Evolutionary conservation across 1,140 invertebrate species (phyloP).

Genomic region (Reticulitermes speratus): DNA sequence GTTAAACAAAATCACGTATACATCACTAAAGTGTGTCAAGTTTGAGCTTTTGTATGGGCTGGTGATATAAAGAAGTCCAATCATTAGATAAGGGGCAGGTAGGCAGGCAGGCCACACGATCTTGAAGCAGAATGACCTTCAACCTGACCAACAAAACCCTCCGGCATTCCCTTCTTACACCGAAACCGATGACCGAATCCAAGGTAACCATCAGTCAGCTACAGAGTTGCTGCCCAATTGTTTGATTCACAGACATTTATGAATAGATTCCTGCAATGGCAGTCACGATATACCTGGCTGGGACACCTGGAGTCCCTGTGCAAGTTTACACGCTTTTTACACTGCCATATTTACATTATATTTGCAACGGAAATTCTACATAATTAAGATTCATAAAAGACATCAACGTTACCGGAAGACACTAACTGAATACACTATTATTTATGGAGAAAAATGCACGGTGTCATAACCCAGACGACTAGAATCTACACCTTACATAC

Average conservation of each 20-base stretch:
- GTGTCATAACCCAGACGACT: no score
- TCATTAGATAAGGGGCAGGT: not conserved
- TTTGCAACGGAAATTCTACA: no score
- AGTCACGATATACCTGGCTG: not conserved
- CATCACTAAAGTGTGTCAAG: no score
- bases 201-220: not conserved
- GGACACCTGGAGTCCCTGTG: not conserved
- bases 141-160: conserved; percentile 12
- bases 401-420: no score
- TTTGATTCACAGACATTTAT: not conserved
- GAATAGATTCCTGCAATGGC: not conserved
- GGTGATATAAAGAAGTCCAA: not conserved
- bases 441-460: no score
- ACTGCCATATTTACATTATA: no score
- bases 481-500: no score
- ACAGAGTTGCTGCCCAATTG: not conserved
- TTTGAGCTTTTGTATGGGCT: not conserved
- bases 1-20: no score
- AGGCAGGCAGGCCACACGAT: not conserved
- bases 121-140: not conserved
- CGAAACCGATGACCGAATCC: conserved; percentile 17
- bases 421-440: no score
- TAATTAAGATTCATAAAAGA: no score
- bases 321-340: no score
- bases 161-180: not conserved